These are phyloP conservation scores for Actinia equina DNA, from an alignment of 64 coral and sea anemone species.

Conservation along the genomic window DNA sequence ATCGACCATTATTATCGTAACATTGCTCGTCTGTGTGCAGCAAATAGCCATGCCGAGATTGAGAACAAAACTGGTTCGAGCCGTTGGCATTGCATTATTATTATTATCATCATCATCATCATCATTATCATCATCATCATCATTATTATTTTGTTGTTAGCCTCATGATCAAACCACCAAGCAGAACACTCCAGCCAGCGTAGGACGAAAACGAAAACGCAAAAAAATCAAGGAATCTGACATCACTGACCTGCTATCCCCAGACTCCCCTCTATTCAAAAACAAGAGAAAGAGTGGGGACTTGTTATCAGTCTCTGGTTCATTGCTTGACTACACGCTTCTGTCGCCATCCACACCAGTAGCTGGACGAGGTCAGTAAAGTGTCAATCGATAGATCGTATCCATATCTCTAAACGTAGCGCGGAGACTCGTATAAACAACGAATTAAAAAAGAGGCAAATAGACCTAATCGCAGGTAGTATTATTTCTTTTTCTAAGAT, in stretches of 20 bases:
- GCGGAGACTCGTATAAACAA: no score
- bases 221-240: constrained; percentile 88
- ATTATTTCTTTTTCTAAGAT: not conserved
- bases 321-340: constrained; percentile 67
- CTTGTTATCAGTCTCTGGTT: constrained; percentile 78
- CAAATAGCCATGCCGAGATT: no score
- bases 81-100: not conserved
- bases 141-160: constrained; percentile 11
- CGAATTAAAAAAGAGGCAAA: no score
- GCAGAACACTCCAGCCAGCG: constrained; percentile 62
- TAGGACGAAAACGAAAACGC: constrained; percentile 69
- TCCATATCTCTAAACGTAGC: not conserved
- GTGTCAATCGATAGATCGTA: not conserved
- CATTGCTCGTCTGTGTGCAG: no score
- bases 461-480: no score
- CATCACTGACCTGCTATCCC: constrained; percentile 87
- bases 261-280: constrained; percentile 82
- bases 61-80: no score
- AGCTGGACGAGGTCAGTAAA: not conserved
- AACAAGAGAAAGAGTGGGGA: constrained; percentile 88
- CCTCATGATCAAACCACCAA: constrained; percentile 32
- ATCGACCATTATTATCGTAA: no score
- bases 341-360: constrained; percentile 66
- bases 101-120: no score
- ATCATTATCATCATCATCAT: no score